Evolutionary conservation across 2,888 invertebrate species (phyloP).

Genomic region (Venusia cambrica): DNA sequence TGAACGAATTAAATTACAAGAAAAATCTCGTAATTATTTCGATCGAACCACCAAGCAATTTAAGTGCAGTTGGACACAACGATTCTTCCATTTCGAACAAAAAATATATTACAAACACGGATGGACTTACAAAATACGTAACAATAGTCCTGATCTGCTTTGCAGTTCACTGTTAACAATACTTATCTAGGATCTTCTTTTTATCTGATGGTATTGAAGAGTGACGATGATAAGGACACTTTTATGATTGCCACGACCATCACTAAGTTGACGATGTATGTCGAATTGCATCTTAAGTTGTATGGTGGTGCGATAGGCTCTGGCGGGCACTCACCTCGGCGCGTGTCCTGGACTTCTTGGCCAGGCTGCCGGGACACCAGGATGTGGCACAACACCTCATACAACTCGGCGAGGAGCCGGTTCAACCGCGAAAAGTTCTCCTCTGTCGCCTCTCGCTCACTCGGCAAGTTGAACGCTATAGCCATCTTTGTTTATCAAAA

Average conservation of each 20-base stretch:
- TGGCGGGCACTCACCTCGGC: conserved; percentile 79
- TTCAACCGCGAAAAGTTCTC: conserved; percentile 81
- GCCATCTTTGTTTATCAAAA: conserved; percentile 69
- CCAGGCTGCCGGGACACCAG: conserved; percentile 76
- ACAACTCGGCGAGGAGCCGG: conserved; percentile 78
- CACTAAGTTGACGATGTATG: conserved; percentile 78
- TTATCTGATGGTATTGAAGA: conserved; percentile 79
- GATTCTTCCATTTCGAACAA: conserved; percentile 53
- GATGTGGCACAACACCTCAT: conserved; percentile 80
- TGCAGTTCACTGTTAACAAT: conserved; percentile 77
- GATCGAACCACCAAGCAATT: conserved; percentile 71
- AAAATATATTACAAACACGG: conserved; percentile 51
- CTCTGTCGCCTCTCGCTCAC: conserved; percentile 78
- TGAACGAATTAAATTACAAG: conserved; percentile 46
- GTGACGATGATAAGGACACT: conserved; percentile 74
- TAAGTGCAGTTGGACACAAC: conserved; percentile 81
- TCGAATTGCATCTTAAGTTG: conserved; percentile 81
- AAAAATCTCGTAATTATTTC: conserved; percentile 42
- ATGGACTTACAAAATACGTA: conserved; percentile 76
- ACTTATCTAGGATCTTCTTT: conserved; percentile 69
- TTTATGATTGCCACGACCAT: conserved; percentile 78
- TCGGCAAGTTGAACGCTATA: conserved; percentile 80
- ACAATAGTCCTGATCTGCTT: conserved; percentile 77
- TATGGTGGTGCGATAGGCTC: conserved; percentile 76
- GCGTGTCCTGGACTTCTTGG: conserved; percentile 68